Evolutionary conservation across 2,113 vertebrate genomes (phyloP).

Genomic region (Tupaia chinensis): DNA sequence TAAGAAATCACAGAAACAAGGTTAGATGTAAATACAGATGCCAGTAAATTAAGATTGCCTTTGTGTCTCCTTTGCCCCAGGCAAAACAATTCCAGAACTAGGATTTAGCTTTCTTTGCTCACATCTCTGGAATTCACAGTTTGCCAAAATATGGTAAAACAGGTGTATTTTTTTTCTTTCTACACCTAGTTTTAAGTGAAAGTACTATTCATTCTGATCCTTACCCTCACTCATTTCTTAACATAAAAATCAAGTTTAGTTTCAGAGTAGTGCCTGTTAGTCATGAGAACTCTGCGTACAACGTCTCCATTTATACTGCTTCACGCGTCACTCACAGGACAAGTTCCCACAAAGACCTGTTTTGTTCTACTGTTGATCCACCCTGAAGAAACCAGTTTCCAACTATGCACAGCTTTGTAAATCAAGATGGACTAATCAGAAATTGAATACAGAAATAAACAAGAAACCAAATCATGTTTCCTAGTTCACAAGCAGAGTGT

Average conservation of each 20-base stretch:
- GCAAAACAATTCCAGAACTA: slow-evolving; percentile 16
- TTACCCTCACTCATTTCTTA: slow-evolving; percentile 57
- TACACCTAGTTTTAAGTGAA: slow-evolving; percentile 37
- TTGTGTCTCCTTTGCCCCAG: slow-evolving; percentile 16
- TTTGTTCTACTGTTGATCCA: slow-evolving; percentile 72
- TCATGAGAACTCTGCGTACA: slow-evolving; percentile 50
- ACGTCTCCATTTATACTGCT: slow-evolving; percentile 56
- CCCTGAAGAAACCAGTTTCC: slow-evolving; percentile 77
- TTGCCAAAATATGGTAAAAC: slow-evolving; percentile 37
- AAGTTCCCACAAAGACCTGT: slow-evolving; percentile 73
- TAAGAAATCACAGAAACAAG: slow-evolving; percentile 42
- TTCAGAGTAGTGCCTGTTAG: slow-evolving; percentile 42
- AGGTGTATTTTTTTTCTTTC: background rate
- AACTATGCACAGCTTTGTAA: slow-evolving; percentile 69
- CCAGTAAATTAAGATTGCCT: background rate
- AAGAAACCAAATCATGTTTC: slow-evolving; percentile 58
- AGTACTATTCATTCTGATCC: slow-evolving; percentile 9
- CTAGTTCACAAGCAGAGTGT: slow-evolving; percentile 47
- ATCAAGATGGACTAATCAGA: slow-evolving; percentile 74
- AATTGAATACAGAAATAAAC: slow-evolving; percentile 64
- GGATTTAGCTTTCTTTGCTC: slow-evolving; percentile 45
- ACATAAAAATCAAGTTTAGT: slow-evolving; percentile 48
- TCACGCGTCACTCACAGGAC: slow-evolving; percentile 58
- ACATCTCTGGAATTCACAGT: slow-evolving; percentile 35
- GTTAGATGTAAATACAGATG: background rate